These are phyloP conservation scores for Yponomeuta cagnagella DNA, from an alignment of 2,888 invertebrate species.

Conservation along the genomic window DNA sequence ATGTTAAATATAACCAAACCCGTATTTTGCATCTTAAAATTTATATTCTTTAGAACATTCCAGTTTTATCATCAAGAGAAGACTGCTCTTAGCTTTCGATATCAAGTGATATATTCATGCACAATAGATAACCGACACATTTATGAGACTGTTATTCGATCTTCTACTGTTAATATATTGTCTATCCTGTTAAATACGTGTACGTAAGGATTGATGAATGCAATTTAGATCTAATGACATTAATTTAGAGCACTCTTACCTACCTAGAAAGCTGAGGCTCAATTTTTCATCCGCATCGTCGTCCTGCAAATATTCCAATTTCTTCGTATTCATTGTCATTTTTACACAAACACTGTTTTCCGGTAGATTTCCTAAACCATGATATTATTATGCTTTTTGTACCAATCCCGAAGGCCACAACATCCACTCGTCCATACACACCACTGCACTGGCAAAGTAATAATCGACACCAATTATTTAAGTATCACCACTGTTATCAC, in stretches of 20 bases:
- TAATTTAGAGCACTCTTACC: slow-evolving; percentile 40
- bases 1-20: neutral
- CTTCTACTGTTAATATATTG: neutral
- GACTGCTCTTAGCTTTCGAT: slow-evolving; percentile 22
- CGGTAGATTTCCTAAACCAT: neutral
- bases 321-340: slow-evolving; percentile 64
- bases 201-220: neutral
- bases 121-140: slow-evolving; percentile 22
- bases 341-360: slow-evolving; percentile 20
- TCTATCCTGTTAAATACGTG: neutral
- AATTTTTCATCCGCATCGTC: slow-evolving; percentile 65
- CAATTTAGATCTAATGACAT: slow-evolving; percentile 11
- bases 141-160: slow-evolving; percentile 20
- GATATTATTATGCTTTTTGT: slow-evolving; percentile 9
- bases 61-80: slow-evolving; percentile 19
- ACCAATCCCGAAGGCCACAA: slow-evolving; percentile 40
- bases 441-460: slow-evolving; percentile 32
- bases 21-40: slow-evolving; percentile 16
- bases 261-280: slow-evolving; percentile 72
- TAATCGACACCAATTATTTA: slow-evolving; percentile 25
- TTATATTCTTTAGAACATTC: slow-evolving; percentile 21
- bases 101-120: slow-evolving; percentile 17
- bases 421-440: slow-evolving; percentile 59
- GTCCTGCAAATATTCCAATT: slow-evolving; percentile 67
- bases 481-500: slow-evolving; percentile 22